Base-by-base conservation (phyloP, 2,797 vertebrate species). In the Sebastolobus alascanus region DNA sequence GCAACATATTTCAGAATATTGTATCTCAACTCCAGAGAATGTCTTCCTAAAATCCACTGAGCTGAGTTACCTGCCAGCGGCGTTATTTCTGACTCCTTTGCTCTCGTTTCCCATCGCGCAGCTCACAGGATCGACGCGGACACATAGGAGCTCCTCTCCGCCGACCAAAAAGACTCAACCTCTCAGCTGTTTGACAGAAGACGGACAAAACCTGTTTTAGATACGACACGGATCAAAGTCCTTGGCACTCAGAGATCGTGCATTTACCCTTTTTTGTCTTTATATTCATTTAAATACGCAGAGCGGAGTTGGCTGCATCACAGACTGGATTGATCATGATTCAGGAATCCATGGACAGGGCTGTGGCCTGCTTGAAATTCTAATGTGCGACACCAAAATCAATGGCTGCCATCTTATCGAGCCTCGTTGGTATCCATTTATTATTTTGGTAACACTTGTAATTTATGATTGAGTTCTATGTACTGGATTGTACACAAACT, bases 101-200 rank as follows among this genome's bases (percentile, higher is more conserved):
- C 65, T 60, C 37, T 80, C 69, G 9, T 80, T 79, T 46, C 89
- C 79, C 66, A 33, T 54, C 4, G 20, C 92, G 10, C 94, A 99
- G 99, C 99, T 93, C 98, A 99, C 97, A 98, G 98, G 95, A 98
- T 99, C 25, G 98, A 99, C 27, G 93, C 97, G 0, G 98, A 99
- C 33, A 97, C 97, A 94, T 99, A 99, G 94, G 90, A 88, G 81
- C 85, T 61, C 60, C 75, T 80, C 74, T 80, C 74, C 13, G 58
- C 83, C 58, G 90, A 77, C 84, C 38, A 83, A 87, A 68, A 77
- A 52, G 65, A 87, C 70, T 88, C 56, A 33, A 33, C 61, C 80
- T 90, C 90, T 80, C 84, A 90, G 90, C 93, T 75, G 84, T 81
- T 73, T 73, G 87, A 90, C 85, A 77, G 79, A 92, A 83, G 87